Evolutionary conservation across 2,888 invertebrate species (phyloP), one percentile per base, ranked within the genome.

Genomic region (Campaea margaritaria): DNA sequence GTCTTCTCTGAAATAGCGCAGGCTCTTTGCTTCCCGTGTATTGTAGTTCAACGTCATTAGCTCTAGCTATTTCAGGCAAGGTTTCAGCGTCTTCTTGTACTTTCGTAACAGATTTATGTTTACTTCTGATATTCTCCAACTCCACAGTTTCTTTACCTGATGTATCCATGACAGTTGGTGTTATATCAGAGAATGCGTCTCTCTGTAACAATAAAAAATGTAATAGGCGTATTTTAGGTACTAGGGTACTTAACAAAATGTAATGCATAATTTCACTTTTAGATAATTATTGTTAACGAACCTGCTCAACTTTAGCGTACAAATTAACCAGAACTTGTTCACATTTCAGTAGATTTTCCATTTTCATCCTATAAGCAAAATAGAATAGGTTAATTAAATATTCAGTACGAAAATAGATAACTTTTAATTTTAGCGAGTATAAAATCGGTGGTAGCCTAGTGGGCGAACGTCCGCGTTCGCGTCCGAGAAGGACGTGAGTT

Each of bases 241-340:
- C 21, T 5, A 3, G 3, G 2, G 21, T 21, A 21, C 21, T 5
- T 21, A n/a, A n/a, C n/a, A n/a, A n/a, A n/a, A n/a, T n/a, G n/a
- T n/a, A n/a, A n/a, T n/a, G 21, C 21, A 21, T 21, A 21, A 21
- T 21, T 21, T 21, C 21, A 5, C 2, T 39, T 0, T 13, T 11
- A 13, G 12, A 39, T 39, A 39, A 39, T 3, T 44, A 44, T 13
- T 12, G 0, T 46, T 15, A n/a, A 59, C 49, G 45, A 58, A 81
- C 95, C 93, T 94, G 93, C 78, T 94, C 93, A 34, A 95, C 94
- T 93, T 95, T 95, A 44, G 93, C 89, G 72, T 94, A 93, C 65
- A 96, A 90, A 82, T 95, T 95, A 54, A 94, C 83, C 38, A 96
- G 86, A 58, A 96, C 95, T 77, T 94, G 94, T 85, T 96, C 95